Base-by-base conservation (phyloP, 2,113 vertebrate species). In the Ctenodactylus gundi region DNA sequence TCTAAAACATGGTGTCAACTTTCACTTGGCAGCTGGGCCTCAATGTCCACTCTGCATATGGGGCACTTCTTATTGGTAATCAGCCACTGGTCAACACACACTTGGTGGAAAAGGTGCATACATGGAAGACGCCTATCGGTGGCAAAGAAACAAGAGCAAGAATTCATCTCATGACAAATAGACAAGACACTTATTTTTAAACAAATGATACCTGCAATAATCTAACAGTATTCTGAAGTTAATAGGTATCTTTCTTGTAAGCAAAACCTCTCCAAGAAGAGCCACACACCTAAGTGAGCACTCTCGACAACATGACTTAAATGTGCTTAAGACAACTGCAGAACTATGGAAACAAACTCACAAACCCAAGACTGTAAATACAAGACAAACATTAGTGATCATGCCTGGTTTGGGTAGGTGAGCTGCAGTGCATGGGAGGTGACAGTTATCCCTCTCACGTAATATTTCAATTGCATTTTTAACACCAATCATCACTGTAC, bases 31-130 rank as follows among this genome's bases (percentile, higher is more conserved):
- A 99, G 98, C 98, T 99, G 99, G 91, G 99, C 99, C 97, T 99
- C 99, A 98, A 99, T 99, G 99, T 99, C 99, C 99, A 99, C 99
- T 99, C 99, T 99, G 99, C 99, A 99, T 98, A 99, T 99, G 98
- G 99, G 99, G 99, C 99, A 99, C 99, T 99, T 99, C 99, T 99
- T 99, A 98, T 99, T 99, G 96, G 99, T 99, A 94, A 99, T 99
- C 97, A 99, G 92, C 99, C 99, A 99, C 97, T 99, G 99, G 97
- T 99, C 99, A 94, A 99, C 99, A 97, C 99, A 99, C 41, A 99
- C 99, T 98, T 99, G 99, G 97, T 99, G 99, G 98, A 99, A 99
- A 98, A 99, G 99, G 98, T 99, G 99, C 99, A 99, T 99, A 99
- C 99, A 99, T 0, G 99, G 99, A 96, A 99, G 99, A 89, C 99